phyloP scores from a whole-genome alignment of 1,140 invertebrate species.

The Drosophila insularis region DNA sequence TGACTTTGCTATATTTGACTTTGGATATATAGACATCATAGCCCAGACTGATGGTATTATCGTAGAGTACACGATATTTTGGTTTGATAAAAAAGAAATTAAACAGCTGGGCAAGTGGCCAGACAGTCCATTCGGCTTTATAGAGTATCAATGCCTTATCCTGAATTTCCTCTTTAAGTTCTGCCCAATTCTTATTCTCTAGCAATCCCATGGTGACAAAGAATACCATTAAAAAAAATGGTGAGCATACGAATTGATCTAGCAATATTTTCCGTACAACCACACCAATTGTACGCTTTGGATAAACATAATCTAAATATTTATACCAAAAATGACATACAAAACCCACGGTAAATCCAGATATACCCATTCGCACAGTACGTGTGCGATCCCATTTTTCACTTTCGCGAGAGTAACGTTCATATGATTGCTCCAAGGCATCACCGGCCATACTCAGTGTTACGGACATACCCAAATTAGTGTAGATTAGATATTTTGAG shows the following conservation, averaged over 20 bases:
- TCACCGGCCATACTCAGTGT: constrained; percentile 90
- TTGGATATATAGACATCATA: constrained; percentile 95
- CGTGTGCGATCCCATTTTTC: constrained; percentile 86
- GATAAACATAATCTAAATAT: constrained; percentile 86
- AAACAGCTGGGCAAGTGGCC: constrained; percentile 91
- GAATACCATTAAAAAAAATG: constrained; percentile 90
- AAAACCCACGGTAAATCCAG: constrained; percentile 89
- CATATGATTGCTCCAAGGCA: constrained; percentile 91
- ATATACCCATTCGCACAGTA: constrained; percentile 90
- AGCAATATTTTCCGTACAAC: constrained; percentile 93
- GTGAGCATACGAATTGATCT: constrained; percentile 94
- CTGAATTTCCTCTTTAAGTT: constrained; percentile 87
- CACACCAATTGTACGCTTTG: constrained; percentile 85
- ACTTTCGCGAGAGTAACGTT: constrained; percentile 86
- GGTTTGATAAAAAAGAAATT: constrained; percentile 94
- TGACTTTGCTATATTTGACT: constrained; percentile 85
- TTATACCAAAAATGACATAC: constrained; percentile 93
- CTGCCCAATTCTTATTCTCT: constrained; percentile 85
- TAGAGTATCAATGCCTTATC: constrained; percentile 91
- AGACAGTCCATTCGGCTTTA: constrained; percentile 89
- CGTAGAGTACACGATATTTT: constrained; percentile 92
- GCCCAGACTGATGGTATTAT: constrained; percentile 93
- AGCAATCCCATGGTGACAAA: constrained; percentile 90
- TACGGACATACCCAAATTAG: constrained; percentile 91
- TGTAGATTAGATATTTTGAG: constrained; percentile 89